These are phyloP conservation scores for Tetragonula carbonaria DNA, from an alignment of 2,888 invertebrate species.

Conservation along the genomic window DNA sequence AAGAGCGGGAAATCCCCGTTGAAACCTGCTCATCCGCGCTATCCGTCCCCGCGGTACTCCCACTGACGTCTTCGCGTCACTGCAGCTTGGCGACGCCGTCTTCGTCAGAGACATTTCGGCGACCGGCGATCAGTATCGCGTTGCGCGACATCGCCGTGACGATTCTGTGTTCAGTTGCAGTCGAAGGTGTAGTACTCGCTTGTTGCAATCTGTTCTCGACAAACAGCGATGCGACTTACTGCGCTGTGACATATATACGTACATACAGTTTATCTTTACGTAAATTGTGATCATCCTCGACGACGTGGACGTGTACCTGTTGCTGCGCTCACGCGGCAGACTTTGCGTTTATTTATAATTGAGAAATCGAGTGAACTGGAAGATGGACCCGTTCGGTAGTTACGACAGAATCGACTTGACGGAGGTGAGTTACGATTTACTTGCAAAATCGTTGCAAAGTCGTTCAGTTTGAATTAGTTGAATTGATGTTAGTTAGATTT, in stretches of 20 bases:
- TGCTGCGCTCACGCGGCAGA: neutral
- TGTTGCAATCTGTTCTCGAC: neutral
- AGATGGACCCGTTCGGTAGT: constrained; percentile 74
- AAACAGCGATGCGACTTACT: constrained; percentile 34
- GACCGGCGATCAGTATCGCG: constrained; percentile 61
- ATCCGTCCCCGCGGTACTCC: constrained; percentile 43
- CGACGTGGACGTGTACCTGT: neutral
- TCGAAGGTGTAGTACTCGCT: neutral
- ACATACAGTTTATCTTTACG: neutral
- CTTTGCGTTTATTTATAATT: neutral
- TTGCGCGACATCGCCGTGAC: constrained; percentile 27
- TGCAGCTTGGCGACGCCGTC: constrained; percentile 32
- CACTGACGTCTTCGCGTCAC: constrained; percentile 52
- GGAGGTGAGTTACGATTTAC: constrained; percentile 70
- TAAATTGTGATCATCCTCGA: neutral
- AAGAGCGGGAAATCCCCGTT: constrained; percentile 80
- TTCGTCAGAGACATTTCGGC: constrained; percentile 57
- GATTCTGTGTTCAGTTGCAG: neutral
- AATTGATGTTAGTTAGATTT: neutral
- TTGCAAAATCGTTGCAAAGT: neutral
- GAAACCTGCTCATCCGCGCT: constrained; percentile 70
- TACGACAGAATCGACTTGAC: constrained; percentile 71
- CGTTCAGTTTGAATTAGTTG: neutral
- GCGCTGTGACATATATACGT: constrained; percentile 3
- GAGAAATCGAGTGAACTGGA: constrained; percentile 3